Evolutionary conservation across 1,140 invertebrate genomes (phyloP), one percentile per base, ranked within the genome.

Genomic region (Batillaria attramentaria): DNA sequence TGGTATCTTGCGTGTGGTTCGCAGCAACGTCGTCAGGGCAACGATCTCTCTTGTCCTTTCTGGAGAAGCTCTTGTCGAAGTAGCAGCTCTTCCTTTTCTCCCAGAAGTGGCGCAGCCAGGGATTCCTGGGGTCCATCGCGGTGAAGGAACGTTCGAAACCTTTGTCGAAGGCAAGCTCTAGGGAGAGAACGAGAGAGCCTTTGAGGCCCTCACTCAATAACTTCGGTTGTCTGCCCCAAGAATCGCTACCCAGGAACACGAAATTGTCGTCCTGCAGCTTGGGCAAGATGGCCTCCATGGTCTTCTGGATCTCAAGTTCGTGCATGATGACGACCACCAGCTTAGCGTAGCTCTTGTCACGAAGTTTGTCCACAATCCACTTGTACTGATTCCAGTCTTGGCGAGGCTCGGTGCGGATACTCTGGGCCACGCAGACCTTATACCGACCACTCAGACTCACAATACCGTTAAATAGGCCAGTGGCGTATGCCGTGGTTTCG

Each of bases 341-440:
- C 37, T 46, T 66, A 4, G 77, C 80, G 24, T 37, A 10, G 16
- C 75, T 18, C 33, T 24, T 31, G 33, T 70, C 39, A 33, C 70
- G 33, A 18, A 81, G 54, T 13, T 69, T 28, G 28, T 78, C 76
- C 35, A 39, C 70, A 28, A 81, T 39, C 42, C 37, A 35, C 57
- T 41, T 70, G 18, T 31, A 60, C 31, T 68, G 65, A 33, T n/a
- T 73, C 28, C 37, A 10, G 3, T 6, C 20, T 2, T 57, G 35
- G 13, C 18, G 31, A 39, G 78, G 73, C 5, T 42, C 20, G 54
- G 79, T 68, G 33, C 24, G 39, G 46, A 82, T 60, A 24, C 41
- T 78, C 50, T 86, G 84, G 39, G 81, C 72, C 13, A 86, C 46
- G 68, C 85, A 86, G 18, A 86, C 72, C 24, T 72, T 50, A 6